Base-by-base conservation (phyloP, 2,113 vertebrate genomes). In the Ardeotis arabs region DNA sequence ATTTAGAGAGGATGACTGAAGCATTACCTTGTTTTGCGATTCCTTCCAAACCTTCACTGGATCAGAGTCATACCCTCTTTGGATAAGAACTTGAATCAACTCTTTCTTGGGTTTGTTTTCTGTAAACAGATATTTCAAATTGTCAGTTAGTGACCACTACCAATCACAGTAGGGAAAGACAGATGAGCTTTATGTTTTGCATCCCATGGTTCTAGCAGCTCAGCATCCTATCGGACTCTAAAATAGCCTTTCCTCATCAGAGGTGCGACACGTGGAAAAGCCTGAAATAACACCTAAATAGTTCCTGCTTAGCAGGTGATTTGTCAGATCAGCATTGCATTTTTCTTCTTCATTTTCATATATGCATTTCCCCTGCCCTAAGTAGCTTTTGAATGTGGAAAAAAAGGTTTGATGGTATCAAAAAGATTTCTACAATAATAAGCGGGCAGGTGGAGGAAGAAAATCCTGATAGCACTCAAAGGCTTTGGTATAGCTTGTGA, bases 71-170 rank as follows among this genome's bases (percentile, higher is more conserved):
- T 99, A 99, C 44, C 99, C 99, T 97, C 99, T 99, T 94, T 99
- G 73, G 90, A 99, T 97, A 56, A 99, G 98, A 97, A 99, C 98
- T 93, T 98, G 97, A 91, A 99, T 99, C 91, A 99, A 91, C 73
- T 99, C 99, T 92, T 99, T 99, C 97, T 99, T 99, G 60, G 99
- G 99, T 74, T 99, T 99, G 98, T 99, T 99, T 97, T 99, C 99
- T 99, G 91, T 58, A 93, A 95, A 68, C 4, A 97, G 84, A 96
- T 41, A 83, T 91, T 93, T 72, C 77, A 55, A 35, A 58, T 96
- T 82, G 76, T 39, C 45, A 85, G 56, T 79, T 73, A 92, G 20
- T 64, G 49, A 58, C 24, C 33, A 23, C 29, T 29, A 41, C 37
- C 78, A 47, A 10, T 23, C 1, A 1, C 53, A 69, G 44, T 16